phyloP scores from a whole-genome alignment of 2,113 vertebrate species.

The Neotoma lepida region DNA sequence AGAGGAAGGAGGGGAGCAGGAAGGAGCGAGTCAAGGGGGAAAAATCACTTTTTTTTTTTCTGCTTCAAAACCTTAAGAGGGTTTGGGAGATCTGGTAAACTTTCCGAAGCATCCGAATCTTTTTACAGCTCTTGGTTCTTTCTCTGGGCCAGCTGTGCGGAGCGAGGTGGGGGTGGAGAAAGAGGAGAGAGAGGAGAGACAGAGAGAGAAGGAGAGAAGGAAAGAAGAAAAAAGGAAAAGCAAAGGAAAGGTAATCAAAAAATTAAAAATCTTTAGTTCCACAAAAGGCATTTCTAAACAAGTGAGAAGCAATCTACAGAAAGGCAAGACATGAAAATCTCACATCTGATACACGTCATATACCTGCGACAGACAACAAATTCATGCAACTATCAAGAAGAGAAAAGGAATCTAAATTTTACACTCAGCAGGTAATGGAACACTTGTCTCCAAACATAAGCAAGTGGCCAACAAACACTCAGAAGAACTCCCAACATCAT shows the following conservation, averaged over 20 bases:
- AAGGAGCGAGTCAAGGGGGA: slow-evolving; percentile 59
- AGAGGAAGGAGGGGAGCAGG: slow-evolving; percentile 33
- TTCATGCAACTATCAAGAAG: neutral
- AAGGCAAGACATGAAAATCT: too few relatives aligned
- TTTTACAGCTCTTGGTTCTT: slow-evolving; percentile 84
- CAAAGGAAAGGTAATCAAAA: too few relatives aligned
- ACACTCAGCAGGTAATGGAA: neutral
- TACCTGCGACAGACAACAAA: neutral
- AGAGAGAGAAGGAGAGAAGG: neutral
- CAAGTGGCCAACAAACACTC: neutral
- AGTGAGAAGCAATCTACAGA: too few relatives aligned
- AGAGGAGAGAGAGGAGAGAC: slow-evolving; percentile 53
- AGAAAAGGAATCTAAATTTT: neutral
- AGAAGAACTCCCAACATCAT: neutral
- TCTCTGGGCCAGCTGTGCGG: slow-evolving; percentile 89
- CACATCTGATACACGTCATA: too few relatives aligned
- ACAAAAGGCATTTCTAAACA: too few relatives aligned
- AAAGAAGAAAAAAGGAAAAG: slow-evolving; percentile 55
- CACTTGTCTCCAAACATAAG: neutral
- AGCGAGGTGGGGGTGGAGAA: slow-evolving; percentile 51
- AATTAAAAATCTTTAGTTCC: too few relatives aligned
- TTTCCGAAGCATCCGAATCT: slow-evolving; percentile 95
- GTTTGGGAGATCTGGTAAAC: slow-evolving; percentile 89
- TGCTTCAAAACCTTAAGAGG: slow-evolving; percentile 88
- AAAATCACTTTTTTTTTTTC: slow-evolving; percentile 69